phyloP scores from a whole-genome alignment of 2,797 vertebrate genomes.

The Steatocranus sp. region DNA sequence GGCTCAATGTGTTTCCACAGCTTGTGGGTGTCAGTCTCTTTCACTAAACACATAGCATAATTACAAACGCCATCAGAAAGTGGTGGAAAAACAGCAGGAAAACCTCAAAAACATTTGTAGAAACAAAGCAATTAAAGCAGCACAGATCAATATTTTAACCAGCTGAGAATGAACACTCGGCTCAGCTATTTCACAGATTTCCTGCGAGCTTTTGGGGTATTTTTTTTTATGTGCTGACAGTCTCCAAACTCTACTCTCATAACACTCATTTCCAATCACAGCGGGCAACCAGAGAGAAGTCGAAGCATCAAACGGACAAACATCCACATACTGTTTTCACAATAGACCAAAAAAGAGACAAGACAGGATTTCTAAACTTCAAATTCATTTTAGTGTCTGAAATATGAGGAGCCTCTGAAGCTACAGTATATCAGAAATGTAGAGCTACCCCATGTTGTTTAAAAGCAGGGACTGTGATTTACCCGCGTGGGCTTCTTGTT shows the following conservation, averaged over 20 bases:
- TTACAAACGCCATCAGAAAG: neutral
- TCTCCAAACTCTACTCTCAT: neutral
- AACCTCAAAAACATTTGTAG: neutral
- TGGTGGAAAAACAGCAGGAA: neutral
- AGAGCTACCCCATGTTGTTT: neutral
- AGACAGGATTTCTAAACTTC: neutral
- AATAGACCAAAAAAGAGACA: neutral
- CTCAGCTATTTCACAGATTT: neutral
- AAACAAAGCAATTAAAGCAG: neutral
- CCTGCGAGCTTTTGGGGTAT: neutral
- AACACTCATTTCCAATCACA: neutral
- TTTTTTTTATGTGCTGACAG: neutral
- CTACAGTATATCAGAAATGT: neutral
- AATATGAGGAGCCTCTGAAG: neutral
- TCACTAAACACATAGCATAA: slow-evolving; percentile 69
- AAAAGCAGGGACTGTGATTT: neutral
- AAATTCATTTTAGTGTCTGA: neutral
- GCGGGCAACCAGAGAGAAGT: neutral
- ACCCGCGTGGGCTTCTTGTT: neutral
- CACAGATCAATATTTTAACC: neutral
- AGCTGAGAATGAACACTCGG: neutral
- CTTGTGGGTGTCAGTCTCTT: slow-evolving; percentile 89
- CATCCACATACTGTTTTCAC: neutral
- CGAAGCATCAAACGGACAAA: neutral
- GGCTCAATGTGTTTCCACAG: slow-evolving; percentile 98